Conservation (phyloP, 2,888 invertebrate genomes). For the Helobdella robusta region DNA sequence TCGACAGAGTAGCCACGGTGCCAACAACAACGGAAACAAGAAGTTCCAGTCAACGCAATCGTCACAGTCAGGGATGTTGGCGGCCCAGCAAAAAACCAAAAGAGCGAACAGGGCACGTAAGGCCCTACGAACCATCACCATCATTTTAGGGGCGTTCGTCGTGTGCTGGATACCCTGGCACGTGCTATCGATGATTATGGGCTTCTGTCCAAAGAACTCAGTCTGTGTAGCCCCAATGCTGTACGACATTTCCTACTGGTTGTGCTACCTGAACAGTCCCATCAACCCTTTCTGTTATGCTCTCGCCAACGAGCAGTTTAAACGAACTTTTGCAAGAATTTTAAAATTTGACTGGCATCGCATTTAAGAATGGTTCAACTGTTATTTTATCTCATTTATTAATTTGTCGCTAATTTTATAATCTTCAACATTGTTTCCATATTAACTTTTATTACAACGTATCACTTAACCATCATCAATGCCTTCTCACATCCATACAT, state of each 20-base stretch:
- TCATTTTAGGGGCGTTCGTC: constrained; percentile 90
- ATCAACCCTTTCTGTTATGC: constrained; percentile 99
- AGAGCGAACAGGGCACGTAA: constrained; percentile 96
- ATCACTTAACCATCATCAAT: no score
- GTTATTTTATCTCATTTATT: no score
- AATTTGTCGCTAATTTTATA: no score
- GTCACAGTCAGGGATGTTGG: not conserved
- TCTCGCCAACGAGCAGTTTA: constrained; percentile 95
- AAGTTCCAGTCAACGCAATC: no score
- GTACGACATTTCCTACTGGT: constrained; percentile 50
- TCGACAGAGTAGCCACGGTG: no score
- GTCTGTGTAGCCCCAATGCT: constrained; percentile 36
- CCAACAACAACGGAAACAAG: constrained; percentile 62
- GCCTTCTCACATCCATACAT: no score
- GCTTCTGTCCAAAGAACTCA: constrained; percentile 65
- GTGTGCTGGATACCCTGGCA: constrained; percentile 99
- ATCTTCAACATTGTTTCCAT: not conserved
- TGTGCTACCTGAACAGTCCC: constrained; percentile 70
- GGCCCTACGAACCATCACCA: constrained; percentile 93
- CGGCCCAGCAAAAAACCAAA: constrained; percentile 21
- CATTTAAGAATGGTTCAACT: no score
- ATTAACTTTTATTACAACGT: not conserved
- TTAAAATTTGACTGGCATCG: constrained; percentile 70
- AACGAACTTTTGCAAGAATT: constrained; percentile 91
- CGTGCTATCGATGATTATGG: constrained; percentile 85